Base-by-base conservation (phyloP, 1,140 invertebrate species). In the Drosophila kikkawai region DNA sequence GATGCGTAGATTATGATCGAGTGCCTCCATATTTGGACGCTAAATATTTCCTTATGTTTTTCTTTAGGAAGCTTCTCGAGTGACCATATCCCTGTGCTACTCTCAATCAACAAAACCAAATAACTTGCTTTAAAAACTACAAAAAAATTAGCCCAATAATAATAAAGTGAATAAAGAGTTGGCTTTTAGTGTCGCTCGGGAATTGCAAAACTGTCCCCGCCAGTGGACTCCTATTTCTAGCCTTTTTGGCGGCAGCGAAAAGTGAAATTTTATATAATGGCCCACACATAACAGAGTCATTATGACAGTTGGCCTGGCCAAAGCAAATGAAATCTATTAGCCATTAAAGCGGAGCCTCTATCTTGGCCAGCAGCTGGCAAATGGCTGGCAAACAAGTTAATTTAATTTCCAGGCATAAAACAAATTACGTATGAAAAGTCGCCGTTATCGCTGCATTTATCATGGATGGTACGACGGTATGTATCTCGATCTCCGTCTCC, bases 401-500 rank as follows among this genome's bases (percentile, higher is more conserved):
- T 87, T 87, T 90, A 80, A 87, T 87, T 80, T 90, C 77, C 84
- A 90, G 77, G 86, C 84, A 87, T 84, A 84, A 90, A 90, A 68
- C 69, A 87, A 87, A 90, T 87, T 87, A 87, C 84, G 81, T 87
- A 90, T 90, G 74, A 87, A 88, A 77, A 81, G 68, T 67, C 59
- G 84, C 84, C 84, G 84, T 87, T 87, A 87, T 88, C 84, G 85
- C 44, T 34, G 65, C 61, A 68, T 83, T 87, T 88, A 83, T 80
- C 79, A 57, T 75, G 50, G 42, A 42, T 42, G 58, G 44, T 50
- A 34, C 22, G 53, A 55, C 36, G 13, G 15, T 32, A 47, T 69
- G 13, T 51, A 36, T 70, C 69, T 45, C 29, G 39, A n/a, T 68
- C 53, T 56, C 0, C 34, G 8, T 22, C 48, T 17, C 48, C 29